Percentiles rank a stretch among this genome's conserved stretches.
phyloP scores from a whole-genome alignment of 2,888 invertebrate genomes.

The Fragum fragum region DNA sequence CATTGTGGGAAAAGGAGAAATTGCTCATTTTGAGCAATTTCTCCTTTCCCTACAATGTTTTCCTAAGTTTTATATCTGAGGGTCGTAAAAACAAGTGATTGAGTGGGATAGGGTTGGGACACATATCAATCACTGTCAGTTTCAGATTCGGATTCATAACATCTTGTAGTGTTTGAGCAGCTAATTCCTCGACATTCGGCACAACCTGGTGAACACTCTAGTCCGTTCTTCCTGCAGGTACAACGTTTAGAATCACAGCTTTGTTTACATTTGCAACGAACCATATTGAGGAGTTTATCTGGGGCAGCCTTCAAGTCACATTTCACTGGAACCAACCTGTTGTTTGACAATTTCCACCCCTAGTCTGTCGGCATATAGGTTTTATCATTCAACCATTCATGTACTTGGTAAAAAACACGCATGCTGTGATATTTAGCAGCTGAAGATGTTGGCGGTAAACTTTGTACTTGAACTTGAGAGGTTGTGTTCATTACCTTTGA shows the following conservation, averaged over 20 bases:
- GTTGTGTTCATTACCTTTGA: slow-evolving; percentile 37
- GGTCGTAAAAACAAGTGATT: no score
- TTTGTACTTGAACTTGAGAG: slow-evolving; percentile 42
- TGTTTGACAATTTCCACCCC: slow-evolving; percentile 57
- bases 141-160: no score
- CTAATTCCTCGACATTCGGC: neutral
- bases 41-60: no score
- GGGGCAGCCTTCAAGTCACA: slow-evolving; percentile 64
- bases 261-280: slow-evolving; percentile 64
- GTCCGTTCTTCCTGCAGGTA: neutral
- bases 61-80: no score
- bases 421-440: slow-evolving; percentile 62
- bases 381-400: slow-evolving; percentile 44
- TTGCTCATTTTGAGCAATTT: neutral
- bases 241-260: slow-evolving; percentile 48
- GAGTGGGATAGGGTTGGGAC: no score
- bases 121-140: no score
- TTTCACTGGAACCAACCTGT: slow-evolving; percentile 36
- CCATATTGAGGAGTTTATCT: slow-evolving; percentile 56
- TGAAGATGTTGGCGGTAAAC: slow-evolving; percentile 62
- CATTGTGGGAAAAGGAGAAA: slow-evolving; percentile 1
- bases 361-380: slow-evolving; percentile 48
- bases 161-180: slow-evolving; percentile 17
- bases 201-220: slow-evolving; percentile 11
- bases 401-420: slow-evolving; percentile 63